phyloP scores from a whole-genome alignment of 2,797 vertebrate genomes.

The Onychomys leucogaster region DNA sequence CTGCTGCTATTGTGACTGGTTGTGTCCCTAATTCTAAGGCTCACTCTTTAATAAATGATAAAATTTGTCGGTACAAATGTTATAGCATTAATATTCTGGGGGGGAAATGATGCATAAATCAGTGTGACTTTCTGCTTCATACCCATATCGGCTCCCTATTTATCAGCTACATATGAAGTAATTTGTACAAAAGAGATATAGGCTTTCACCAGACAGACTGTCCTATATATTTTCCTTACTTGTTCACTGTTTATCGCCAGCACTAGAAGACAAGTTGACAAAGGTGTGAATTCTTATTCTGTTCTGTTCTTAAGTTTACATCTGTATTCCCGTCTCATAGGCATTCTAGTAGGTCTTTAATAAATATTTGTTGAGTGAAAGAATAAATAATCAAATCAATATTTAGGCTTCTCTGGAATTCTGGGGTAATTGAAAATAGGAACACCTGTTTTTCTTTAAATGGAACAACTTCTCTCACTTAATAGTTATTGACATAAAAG shows the following conservation, averaged over 20 bases:
- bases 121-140: neutral
- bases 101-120: neutral
- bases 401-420: conserved; percentile 58
- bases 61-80: neutral
- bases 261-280: neutral
- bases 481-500: conserved; percentile 57
- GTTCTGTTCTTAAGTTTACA: neutral
- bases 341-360: conserved; percentile 22
- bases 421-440: conserved; percentile 62
- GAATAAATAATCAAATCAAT: conserved; percentile 63
- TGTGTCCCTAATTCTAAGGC: neutral
- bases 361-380: conserved; percentile 57
- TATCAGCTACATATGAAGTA: neutral
- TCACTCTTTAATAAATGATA: conserved; percentile 5
- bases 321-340: conserved; percentile 30
- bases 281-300: neutral
- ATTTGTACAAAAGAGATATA: conserved; percentile 4
- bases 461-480: conserved; percentile 49
- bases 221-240: neutral
- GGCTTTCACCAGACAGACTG: neutral
- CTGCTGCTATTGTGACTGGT: neutral
- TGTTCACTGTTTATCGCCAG: neutral
- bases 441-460: conserved; percentile 65
- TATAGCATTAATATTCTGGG: neutral
- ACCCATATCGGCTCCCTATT: neutral